Evolutionary conservation across 2,797 vertebrate species (phyloP).

Genomic region (Enteromius viviparus): DNA sequence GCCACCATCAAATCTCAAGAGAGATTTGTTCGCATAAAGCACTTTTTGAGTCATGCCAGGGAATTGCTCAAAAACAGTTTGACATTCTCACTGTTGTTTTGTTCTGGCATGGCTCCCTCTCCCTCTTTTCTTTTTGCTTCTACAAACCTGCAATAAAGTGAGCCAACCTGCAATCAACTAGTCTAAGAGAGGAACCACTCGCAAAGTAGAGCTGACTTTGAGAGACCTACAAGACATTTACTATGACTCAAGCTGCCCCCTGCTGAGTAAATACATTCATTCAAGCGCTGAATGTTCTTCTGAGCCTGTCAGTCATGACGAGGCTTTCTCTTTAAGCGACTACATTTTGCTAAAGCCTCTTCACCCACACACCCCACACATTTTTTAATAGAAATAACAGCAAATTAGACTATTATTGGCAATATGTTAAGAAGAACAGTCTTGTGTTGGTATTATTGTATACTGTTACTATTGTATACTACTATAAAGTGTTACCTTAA

Average conservation of each 20-base stretch:
- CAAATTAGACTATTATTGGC: not conserved
- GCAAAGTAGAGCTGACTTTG: conserved; percentile 34
- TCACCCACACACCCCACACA: not conserved
- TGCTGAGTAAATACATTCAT: conserved; percentile 39
- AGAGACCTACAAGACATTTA: conserved; percentile 36
- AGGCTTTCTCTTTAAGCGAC: conserved; percentile 23
- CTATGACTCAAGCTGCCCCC: conserved; percentile 33
- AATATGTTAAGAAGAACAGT: not conserved
- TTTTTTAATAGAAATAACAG: not conserved
- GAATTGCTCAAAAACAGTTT: conserved; percentile 43
- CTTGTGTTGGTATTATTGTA: not conserved
- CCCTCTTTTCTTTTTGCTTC: conserved; percentile 23
- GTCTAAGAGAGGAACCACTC: conserved; percentile 23
- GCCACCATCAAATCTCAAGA: conserved; percentile 3
- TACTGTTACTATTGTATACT: too few relatives aligned
- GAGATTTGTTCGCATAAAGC: not conserved
- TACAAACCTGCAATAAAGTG: conserved; percentile 42
- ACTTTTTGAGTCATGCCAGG: conserved; percentile 23
- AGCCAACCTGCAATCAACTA: conserved; percentile 43
- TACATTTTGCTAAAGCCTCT: not conserved
- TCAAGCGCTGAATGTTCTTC: not conserved
- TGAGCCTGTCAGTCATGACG: not conserved
- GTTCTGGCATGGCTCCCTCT: conserved; percentile 25
- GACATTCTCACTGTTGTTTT: conserved; percentile 49
- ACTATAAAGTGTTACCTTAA: not conserved